These are phyloP conservation scores for Calliphora vicina DNA, from an alignment of 1,140 invertebrate genomes.

Conservation along the genomic window DNA sequence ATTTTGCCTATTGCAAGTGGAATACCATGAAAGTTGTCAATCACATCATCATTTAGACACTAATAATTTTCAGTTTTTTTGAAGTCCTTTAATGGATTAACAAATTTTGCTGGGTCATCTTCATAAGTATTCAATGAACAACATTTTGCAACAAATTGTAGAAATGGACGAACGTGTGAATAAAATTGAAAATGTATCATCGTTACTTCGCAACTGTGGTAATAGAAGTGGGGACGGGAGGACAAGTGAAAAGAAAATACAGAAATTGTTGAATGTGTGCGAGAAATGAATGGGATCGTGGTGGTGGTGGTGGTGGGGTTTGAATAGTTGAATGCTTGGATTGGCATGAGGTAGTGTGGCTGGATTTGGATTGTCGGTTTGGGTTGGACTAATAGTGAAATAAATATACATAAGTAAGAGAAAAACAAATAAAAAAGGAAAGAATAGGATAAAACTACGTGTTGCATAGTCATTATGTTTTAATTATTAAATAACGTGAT, in stretches of 20 bases:
- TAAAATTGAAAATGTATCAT: slow-evolving; percentile 4
- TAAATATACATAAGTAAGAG: background rate
- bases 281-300: background rate
- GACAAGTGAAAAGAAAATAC: background rate
- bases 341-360: background rate
- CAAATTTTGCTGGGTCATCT: background rate
- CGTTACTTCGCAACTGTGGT: background rate
- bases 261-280: background rate
- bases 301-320: too few species aligned
- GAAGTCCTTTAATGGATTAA: background rate
- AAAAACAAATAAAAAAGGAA: background rate
- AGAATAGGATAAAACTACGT: slow-evolving; percentile 24
- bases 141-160: slow-evolving; percentile 25
- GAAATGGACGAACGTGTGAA: slow-evolving; percentile 23
- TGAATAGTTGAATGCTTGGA: background rate
- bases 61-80: too few species aligned
- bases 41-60: too few species aligned
- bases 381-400: background rate
- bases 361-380: background rate
- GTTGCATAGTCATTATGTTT: slow-evolving; percentile 35
- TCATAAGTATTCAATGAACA: slow-evolving; percentile 8
- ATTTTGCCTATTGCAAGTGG: too few species aligned
- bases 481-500: slow-evolving; percentile 35
- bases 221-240: background rate
- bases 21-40: too few species aligned